These are phyloP conservation scores for Phaonia tiefii DNA, from an alignment of 2,888 invertebrate species.

Conservation along the genomic window DNA sequence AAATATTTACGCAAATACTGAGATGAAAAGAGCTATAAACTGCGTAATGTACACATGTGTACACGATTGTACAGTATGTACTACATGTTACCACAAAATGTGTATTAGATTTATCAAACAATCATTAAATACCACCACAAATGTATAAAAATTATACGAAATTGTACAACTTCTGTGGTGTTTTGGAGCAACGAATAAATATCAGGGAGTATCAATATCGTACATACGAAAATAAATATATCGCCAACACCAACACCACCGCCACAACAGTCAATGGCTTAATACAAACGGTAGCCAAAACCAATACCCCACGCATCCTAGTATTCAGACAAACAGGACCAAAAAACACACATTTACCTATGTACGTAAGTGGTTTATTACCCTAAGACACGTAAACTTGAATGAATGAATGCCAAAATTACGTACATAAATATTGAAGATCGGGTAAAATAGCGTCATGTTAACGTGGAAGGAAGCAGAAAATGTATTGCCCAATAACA, in stretches of 20 bases:
- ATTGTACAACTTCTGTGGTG: constrained; percentile 9
- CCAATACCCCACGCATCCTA: neutral
- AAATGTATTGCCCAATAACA: too few species aligned
- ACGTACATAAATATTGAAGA: too few species aligned
- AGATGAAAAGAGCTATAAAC: too few species aligned
- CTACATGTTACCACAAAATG: constrained; percentile 51
- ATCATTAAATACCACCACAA: constrained; percentile 58
- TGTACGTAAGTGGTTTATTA: constrained; percentile 44
- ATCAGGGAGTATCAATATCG: neutral
- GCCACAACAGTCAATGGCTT: too few species aligned
- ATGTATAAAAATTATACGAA: neutral
- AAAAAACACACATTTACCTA: neutral
- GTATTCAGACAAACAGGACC: neutral
- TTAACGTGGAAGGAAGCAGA: too few species aligned
- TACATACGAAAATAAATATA: neutral
- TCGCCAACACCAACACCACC: neutral
- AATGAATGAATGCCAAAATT: too few species aligned
- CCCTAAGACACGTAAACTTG: constrained; percentile 56
- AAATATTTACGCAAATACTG: neutral
- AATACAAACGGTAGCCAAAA: too few species aligned
- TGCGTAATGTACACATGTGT: too few species aligned
- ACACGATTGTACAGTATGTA: neutral
- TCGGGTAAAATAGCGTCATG: too few species aligned
- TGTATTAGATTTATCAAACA: constrained; percentile 60
- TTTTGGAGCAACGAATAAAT: neutral